Conservation (phyloP, 2,113 vertebrate species). For the Heliornis fulica region DNA sequence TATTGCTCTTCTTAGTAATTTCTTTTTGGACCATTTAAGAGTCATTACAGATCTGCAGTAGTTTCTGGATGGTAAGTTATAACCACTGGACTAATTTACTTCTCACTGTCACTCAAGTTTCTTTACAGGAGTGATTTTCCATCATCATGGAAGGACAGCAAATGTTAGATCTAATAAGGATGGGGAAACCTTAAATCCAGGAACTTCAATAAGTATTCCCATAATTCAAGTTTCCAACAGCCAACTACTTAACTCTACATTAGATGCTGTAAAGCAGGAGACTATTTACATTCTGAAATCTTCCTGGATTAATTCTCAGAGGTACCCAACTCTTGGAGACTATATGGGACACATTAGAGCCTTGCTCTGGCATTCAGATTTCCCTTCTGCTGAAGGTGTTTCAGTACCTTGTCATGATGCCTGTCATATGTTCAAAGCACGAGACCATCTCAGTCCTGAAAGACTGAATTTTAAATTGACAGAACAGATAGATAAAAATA, state of each 20-base stretch:
- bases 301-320: background rate
- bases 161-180: background rate
- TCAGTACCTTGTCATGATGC: background rate
- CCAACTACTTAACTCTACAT: background rate
- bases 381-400: background rate
- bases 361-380: background rate
- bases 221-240: background rate
- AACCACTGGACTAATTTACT: background rate
- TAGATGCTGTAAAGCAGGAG: background rate
- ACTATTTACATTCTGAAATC: background rate
- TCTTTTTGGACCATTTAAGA: background rate
- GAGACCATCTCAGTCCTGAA: background rate
- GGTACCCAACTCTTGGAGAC: background rate
- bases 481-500: background rate
- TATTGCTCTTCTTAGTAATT: background rate
- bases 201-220: background rate
- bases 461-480: background rate
- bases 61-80: background rate
- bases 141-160: background rate
- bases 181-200: background rate
- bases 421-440: background rate
- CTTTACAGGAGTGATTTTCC: background rate
- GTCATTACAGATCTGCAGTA: background rate
- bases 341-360: background rate
- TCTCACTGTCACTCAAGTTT: background rate